Evolutionary conservation across 1,140 invertebrate genomes (phyloP), one percentile per base, ranked within the genome.

Genomic region (Anagrus nilaparvatae): DNA sequence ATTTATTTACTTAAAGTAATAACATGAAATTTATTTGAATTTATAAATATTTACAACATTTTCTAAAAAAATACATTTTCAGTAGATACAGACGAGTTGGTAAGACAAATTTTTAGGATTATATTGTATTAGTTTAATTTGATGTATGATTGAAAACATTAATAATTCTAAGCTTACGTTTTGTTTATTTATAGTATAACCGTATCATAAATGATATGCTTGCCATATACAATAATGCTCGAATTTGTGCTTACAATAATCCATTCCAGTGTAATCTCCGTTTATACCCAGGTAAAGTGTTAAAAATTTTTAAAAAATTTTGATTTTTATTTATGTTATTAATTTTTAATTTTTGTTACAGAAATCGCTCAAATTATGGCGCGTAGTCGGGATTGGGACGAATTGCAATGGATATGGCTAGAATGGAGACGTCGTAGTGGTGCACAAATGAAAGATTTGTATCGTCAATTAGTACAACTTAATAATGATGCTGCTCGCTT

Each of bases 121-220:
- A n/a, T n/a, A n/a, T n/a, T n/a, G n/a, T n/a, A n/a, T n/a, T n/a
- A n/a, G n/a, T n/a, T n/a, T n/a, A n/a, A n/a, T n/a, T n/a, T n/a
- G n/a, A n/a, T n/a, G n/a, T n/a, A n/a, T n/a, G n/a, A n/a, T n/a
- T n/a, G n/a, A n/a, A n/a, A n/a, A n/a, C n/a, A n/a, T n/a, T 16
- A 31, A 38, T 37, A 40, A 43, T 43, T 47, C 14, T 23, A 20
- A 27, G 31, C 16, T 36, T 27, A 27, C 36, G 35, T 34, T 49
- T 50, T 52, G 46, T 51, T 51, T 51, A 43, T 42, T 73, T 72
- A 3, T 66, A 91, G 87, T 88, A 89, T 60, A 88, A 88, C 63
- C 74, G 83, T 13, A 63, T 90, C 13, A 79, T 87, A 43, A 87
- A 89, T 54, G 82, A 89, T 50, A 92, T 94, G 88, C 67, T 90